These are phyloP conservation scores for Isurus oxyrinchus DNA, from an alignment of 2,113 vertebrate genomes.

Conservation along the genomic window DNA sequence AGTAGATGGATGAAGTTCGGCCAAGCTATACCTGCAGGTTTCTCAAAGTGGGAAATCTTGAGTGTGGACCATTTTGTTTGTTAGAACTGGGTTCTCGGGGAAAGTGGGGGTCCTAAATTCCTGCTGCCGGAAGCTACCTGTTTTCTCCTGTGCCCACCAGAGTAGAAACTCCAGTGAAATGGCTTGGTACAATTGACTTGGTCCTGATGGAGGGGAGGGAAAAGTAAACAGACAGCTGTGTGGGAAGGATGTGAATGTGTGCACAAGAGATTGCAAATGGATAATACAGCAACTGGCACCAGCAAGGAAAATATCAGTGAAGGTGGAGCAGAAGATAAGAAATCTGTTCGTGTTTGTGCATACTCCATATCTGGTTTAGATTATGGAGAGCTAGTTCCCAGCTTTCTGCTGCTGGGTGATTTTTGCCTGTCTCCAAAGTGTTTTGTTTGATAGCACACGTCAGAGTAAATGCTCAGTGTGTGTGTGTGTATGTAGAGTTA, in stretches of 20 bases:
- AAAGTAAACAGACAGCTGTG: background rate
- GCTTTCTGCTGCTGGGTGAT: background rate
- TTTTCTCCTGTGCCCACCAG: background rate
- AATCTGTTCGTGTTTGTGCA: background rate
- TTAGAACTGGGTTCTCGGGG: too few relatives aligned
- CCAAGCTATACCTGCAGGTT: background rate
- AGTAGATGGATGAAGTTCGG: background rate
- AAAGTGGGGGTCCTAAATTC: background rate
- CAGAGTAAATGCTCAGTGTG: background rate
- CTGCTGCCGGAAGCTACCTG: background rate
- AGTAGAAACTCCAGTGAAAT: background rate
- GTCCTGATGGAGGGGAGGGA: background rate
- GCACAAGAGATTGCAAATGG: background rate
- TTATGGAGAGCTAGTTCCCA: background rate
- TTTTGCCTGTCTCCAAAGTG: background rate
- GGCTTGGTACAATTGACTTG: background rate
- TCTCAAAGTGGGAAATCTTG: background rate
- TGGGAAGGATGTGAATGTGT: constrained; percentile 9
- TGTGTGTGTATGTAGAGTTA: background rate
- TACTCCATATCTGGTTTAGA: background rate
- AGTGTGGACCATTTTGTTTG: background rate
- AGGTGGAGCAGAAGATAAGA: background rate
- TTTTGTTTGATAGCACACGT: background rate
- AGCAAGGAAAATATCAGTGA: background rate
- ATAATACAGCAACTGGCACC: background rate